Percentiles rank a stretch among this genome's conserved stretches.
phyloP scores from a whole-genome alignment of 92 coral and sea anemone species.

The Parazoanthus atlanticus region DNA sequence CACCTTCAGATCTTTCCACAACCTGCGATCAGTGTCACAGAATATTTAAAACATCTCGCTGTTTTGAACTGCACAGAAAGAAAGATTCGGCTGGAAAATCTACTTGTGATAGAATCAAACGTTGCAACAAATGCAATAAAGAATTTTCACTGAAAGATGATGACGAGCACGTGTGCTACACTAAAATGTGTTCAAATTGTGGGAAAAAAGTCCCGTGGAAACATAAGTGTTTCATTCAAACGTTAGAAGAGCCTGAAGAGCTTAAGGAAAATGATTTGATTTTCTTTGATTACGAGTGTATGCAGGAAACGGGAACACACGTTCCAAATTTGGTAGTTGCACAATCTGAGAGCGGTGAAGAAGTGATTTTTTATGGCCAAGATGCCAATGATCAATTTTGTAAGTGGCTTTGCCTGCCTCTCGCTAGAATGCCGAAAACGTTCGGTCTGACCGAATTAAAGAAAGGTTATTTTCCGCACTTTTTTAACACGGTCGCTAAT shows the following conservation, averaged over 20 bases:
- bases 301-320: background rate
- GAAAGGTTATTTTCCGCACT: too few relatives aligned
- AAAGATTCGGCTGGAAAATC: too few relatives aligned
- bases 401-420: too few relatives aligned
- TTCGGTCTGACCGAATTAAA: too few relatives aligned
- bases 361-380: background rate
- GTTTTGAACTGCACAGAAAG: too few relatives aligned
- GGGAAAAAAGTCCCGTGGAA: background rate
- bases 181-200: background rate
- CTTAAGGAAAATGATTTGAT: background rate
- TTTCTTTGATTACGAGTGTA: background rate
- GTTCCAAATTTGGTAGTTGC: background rate
- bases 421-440: too few relatives aligned
- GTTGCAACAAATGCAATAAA: background rate
- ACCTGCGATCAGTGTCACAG: too few relatives aligned
- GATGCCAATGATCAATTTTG: too few relatives aligned
- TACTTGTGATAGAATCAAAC: too few relatives aligned
- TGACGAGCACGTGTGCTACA: background rate
- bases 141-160: accelerated
- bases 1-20: too few relatives aligned
- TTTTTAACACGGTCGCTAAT: background rate
- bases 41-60: too few relatives aligned
- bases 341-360: background rate
- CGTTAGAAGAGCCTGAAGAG: background rate
- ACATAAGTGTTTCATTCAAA: background rate